A percentile compares a stretch with the other conserved stretches of the same genome.
Evolutionary conservation across 2,113 vertebrate genomes (phyloP).

Genomic region (Eolophus roseicapilla): DNA sequence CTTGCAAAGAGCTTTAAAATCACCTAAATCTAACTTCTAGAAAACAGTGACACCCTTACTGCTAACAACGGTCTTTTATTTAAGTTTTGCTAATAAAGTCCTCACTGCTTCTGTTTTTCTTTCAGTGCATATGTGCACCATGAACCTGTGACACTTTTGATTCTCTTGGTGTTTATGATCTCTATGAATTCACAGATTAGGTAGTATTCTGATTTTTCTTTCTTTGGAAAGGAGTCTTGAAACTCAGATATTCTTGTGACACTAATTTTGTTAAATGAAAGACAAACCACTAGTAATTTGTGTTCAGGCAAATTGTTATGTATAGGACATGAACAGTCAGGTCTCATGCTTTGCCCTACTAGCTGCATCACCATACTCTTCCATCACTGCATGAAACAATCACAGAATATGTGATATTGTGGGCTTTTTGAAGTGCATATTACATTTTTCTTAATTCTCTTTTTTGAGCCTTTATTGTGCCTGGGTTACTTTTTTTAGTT

Average conservation of each 20-base stretch:
- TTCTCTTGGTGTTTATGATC: background rate
- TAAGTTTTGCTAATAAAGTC: background rate
- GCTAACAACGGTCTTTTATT: background rate
- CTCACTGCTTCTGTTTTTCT: background rate
- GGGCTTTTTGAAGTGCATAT: background rate
- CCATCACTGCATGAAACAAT: background rate
- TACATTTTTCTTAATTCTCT: background rate
- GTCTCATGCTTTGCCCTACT: background rate
- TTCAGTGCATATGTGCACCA: background rate
- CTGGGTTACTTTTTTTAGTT: background rate
- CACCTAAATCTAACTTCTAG: background rate
- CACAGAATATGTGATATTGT: fast-evolving
- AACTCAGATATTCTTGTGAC: background rate
- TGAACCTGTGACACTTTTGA: background rate
- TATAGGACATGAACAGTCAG: no score
- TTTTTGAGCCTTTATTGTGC: background rate
- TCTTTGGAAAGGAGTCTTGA: background rate
- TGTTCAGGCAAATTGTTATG: background rate
- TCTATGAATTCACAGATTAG: background rate
- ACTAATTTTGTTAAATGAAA: background rate
- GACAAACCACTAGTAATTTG: background rate
- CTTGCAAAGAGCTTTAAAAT: background rate
- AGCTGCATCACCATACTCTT: background rate
- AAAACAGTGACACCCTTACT: background rate
- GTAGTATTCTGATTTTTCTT: background rate